Evolutionary conservation across 2,888 invertebrate genomes (phyloP).

Genomic region (Apotomis betuletana): DNA sequence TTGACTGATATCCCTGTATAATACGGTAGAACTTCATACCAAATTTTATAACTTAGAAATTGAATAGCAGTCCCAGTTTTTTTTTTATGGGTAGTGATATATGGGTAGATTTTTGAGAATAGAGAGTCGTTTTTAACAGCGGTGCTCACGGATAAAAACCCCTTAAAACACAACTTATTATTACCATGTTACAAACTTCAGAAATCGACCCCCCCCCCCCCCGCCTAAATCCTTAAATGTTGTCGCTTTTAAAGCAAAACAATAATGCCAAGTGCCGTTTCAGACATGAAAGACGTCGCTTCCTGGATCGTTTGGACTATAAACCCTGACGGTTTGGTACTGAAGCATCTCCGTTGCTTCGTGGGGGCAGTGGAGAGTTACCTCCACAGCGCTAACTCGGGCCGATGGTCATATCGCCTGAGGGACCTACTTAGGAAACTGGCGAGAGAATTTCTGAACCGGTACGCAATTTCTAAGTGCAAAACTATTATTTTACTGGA

Average conservation of each 20-base stretch:
- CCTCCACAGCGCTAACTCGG: slow-evolving; percentile 94
- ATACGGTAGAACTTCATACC: no score
- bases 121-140: no score
- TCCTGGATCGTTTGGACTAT: slow-evolving; percentile 85
- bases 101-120: no score
- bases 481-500: no score
- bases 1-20: no score
- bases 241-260: not conserved
- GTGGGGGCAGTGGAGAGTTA: slow-evolving; percentile 93
- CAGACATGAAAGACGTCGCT: slow-evolving; percentile 78
- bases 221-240: slow-evolving; percentile 20
- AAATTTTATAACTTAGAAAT: no score
- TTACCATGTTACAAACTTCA: not conserved
- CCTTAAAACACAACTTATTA: no score
- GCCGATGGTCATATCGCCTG: slow-evolving; percentile 89
- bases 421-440: slow-evolving; percentile 87
- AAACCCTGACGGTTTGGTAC: slow-evolving; percentile 86
- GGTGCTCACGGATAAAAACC: no score
- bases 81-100: no score
- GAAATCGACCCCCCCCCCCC: slow-evolving; percentile 17
- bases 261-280: slow-evolving; percentile 2
- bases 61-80: no score
- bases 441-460: slow-evolving; percentile 85
- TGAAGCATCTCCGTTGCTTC: slow-evolving; percentile 90
- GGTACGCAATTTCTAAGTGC: slow-evolving; percentile 58